Conservation (phyloP, 1,140 invertebrate species). For the Polypedilum vanderplanki region DNA sequence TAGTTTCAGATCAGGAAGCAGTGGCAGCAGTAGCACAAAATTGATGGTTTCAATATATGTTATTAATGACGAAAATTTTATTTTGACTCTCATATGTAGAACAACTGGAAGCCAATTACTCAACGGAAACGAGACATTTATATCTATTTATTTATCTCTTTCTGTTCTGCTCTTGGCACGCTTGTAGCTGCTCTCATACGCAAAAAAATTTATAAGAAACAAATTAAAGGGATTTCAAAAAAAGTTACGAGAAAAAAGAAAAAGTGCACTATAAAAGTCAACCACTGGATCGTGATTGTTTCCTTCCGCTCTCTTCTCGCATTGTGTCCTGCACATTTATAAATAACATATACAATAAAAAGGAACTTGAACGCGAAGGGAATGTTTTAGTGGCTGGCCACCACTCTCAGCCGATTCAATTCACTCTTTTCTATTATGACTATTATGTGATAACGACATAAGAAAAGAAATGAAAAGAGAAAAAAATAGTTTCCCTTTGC, state of each 20-base stretch:
- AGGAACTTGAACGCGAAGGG: neutral
- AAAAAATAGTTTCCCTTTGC: neutral
- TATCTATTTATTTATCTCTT: neutral
- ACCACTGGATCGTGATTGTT: slow-evolving; percentile 28
- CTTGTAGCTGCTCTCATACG: neutral
- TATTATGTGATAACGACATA: slow-evolving; percentile 25
- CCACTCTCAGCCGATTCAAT: too few relatives aligned
- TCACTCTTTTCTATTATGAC: neutral
- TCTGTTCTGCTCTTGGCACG: neutral
- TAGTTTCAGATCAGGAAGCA: neutral
- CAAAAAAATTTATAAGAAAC: neutral
- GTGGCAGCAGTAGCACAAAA: slow-evolving; percentile 4
- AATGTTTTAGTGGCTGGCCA: neutral
- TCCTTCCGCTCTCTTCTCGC: slow-evolving; percentile 14
- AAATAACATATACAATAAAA: neutral
- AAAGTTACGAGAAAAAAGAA: neutral
- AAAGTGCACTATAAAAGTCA: slow-evolving; percentile 24
- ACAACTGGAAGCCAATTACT: slow-evolving; percentile 26
- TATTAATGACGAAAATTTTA: slow-evolving; percentile 13
- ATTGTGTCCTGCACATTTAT: slow-evolving; percentile 7
- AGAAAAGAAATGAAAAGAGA: neutral
- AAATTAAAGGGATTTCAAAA: neutral
- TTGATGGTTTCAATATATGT: slow-evolving; percentile 19
- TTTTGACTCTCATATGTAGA: neutral
- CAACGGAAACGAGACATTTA: slow-evolving; percentile 22